phyloP scores from a whole-genome alignment of 2,113 vertebrate genomes.

The Tympanuchus pallidicinctus region DNA sequence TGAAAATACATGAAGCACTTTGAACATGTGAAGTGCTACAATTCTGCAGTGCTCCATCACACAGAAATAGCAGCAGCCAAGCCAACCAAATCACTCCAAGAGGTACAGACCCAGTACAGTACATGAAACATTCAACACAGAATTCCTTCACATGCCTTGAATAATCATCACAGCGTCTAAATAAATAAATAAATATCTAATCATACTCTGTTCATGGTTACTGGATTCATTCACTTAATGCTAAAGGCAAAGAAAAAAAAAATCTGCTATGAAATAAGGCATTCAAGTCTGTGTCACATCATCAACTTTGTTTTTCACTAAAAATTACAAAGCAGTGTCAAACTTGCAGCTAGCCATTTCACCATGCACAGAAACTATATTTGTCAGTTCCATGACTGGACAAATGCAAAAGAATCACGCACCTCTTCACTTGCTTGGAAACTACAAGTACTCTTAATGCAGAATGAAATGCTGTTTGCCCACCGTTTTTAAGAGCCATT shows the following conservation, averaged over 20 bases:
- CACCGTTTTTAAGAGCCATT: background rate
- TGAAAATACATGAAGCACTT: background rate
- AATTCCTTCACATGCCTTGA: background rate
- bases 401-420: background rate
- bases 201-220: background rate
- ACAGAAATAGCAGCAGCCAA: background rate
- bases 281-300: background rate
- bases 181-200: background rate
- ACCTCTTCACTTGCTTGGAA: rapidly evolving
- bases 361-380: background rate
- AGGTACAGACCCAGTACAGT: background rate
- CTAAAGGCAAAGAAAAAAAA: background rate
- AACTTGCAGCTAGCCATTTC: background rate
- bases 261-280: background rate
- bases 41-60: background rate
- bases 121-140: background rate
- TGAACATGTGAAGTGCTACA: background rate
- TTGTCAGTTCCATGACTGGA: background rate
- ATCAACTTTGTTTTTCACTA: background rate
- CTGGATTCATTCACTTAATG: background rate
- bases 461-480: background rate
- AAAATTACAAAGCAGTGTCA: background rate
- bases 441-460: background rate
- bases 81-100: background rate
- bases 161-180: rapidly evolving